These are phyloP conservation scores for Trachelus iudaicus DNA, from an alignment of 2,888 invertebrate genomes.

Conservation along the genomic window DNA sequence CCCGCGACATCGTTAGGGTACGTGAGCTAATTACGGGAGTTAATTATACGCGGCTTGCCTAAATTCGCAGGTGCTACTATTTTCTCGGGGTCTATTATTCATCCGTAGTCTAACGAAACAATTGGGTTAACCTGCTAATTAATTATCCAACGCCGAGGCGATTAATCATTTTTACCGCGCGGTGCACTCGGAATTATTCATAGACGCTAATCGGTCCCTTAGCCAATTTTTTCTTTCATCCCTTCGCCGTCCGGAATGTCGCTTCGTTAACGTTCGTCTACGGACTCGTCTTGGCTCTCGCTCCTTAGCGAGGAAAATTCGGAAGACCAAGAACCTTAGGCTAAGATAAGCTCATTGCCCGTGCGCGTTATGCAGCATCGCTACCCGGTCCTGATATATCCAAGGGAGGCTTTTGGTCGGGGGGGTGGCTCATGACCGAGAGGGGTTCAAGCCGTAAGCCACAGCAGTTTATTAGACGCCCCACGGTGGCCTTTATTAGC, in stretches of 20 bases:
- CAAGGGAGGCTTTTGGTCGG: not conserved
- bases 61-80: not conserved
- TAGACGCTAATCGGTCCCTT: not conserved
- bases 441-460: slow-evolving; percentile 31
- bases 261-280: not conserved
- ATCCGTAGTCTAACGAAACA: not conserved
- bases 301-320: not conserved
- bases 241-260: not conserved
- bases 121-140: not conserved
- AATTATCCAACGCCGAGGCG: not conserved
- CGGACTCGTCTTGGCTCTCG: not conserved
- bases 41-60: not conserved
- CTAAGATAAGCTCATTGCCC: not conserved
- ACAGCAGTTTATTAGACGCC: slow-evolving; percentile 55
- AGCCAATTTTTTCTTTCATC: not conserved
- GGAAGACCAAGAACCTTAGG: not conserved
- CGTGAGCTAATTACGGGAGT: not conserved
- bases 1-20: not conserved
- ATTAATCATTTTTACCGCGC: not conserved
- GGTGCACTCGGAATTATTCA: not conserved
- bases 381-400: not conserved
- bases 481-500: slow-evolving; percentile 58
- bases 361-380: not conserved
- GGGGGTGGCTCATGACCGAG: not conserved
- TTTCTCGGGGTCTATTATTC: not conserved